Evolutionary conservation across 2,888 invertebrate species (phyloP).

Genomic region (Margaritifera margaritifera): DNA sequence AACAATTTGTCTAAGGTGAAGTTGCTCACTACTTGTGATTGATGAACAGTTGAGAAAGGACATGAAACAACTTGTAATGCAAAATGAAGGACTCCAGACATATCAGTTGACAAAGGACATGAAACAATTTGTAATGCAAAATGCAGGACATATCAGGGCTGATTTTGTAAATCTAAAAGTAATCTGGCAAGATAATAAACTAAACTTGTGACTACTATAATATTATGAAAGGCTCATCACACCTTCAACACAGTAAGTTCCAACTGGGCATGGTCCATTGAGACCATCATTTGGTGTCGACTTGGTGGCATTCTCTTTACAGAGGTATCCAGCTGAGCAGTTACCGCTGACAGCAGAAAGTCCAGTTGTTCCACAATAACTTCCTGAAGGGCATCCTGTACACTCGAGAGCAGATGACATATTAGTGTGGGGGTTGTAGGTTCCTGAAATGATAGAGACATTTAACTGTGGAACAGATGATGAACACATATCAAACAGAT

Average conservation of each 20-base stretch:
- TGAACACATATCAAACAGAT: too few species aligned
- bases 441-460: constrained; percentile 53
- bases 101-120: neutral
- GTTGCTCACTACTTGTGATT: too few species aligned
- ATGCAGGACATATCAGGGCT: neutral
- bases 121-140: neutral
- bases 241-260: constrained; percentile 68
- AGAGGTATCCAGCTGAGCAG: constrained; percentile 67
- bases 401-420: constrained; percentile 50
- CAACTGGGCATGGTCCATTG: constrained; percentile 66
- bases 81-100: neutral
- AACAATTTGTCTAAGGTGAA: too few species aligned
- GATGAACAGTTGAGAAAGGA: neutral
- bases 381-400: constrained; percentile 59
- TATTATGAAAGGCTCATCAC: neutral
- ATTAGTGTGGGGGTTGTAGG: constrained; percentile 60
- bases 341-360: constrained; percentile 54
- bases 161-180: neutral
- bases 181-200: neutral
- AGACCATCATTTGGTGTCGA: constrained; percentile 62
- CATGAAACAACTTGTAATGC: neutral
- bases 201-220: neutral
- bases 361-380: constrained; percentile 64
- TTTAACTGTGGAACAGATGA: neutral
- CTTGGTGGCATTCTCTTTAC: constrained; percentile 55